Percentiles rank a stretch among this genome's conserved stretches.
Evolutionary conservation across 2,113 vertebrate species (phyloP).

Genomic region (Psilopogon haemacephalus): DNA sequence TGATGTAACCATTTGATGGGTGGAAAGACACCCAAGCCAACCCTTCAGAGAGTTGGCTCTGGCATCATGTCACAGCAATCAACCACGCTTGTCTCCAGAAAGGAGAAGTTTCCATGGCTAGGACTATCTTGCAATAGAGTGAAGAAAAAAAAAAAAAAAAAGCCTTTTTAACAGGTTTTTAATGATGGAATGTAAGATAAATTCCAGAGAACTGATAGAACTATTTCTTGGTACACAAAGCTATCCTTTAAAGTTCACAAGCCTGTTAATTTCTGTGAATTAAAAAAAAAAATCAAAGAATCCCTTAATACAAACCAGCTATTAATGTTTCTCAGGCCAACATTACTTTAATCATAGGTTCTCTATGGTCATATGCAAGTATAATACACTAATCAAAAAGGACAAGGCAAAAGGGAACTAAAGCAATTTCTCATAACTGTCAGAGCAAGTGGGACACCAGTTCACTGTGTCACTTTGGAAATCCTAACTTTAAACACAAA

Average conservation of each 20-base stretch:
- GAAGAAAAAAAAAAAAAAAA: neutral
- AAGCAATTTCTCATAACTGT: neutral
- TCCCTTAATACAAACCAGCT: neutral
- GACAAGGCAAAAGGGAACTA: neutral
- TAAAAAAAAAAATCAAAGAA: neutral
- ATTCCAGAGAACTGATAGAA: neutral
- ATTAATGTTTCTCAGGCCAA: neutral
- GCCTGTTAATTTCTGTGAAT: neutral
- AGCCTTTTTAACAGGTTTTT: neutral
- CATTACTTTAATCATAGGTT: neutral
- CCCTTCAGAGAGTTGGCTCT: neutral
- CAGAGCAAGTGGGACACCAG: neutral
- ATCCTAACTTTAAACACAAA: neutral
- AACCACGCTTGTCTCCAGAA: neutral
- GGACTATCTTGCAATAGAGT: neutral
- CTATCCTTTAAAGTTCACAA: neutral
- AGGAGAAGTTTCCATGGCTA: neutral
- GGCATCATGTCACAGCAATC: neutral
- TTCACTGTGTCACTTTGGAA: neutral
- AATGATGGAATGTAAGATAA: neutral
- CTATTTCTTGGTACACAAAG: neutral
- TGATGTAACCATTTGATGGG: neutral
- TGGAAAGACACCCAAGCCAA: neutral
- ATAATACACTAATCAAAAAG: neutral
- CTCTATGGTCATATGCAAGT: neutral